A percentile compares a stretch with the other conserved stretches of the same genome.
Conservation (phyloP, 2,113 vertebrate species). For the Nicator chloris region DNA sequence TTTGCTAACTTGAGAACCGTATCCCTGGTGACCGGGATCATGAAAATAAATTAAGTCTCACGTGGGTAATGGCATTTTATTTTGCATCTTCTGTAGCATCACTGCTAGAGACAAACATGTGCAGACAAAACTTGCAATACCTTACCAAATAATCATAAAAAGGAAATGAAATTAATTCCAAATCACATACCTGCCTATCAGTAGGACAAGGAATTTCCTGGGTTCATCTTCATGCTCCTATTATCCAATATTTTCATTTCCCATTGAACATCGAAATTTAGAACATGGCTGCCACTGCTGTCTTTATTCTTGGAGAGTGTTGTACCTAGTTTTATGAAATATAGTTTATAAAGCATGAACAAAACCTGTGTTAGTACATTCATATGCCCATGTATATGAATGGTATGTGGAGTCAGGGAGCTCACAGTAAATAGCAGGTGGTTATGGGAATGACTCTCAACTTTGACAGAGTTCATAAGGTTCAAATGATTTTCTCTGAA, state of each 20-base stretch:
- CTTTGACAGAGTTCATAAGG: background rate
- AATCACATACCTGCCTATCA: background rate
- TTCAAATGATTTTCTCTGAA: background rate
- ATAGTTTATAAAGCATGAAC: background rate
- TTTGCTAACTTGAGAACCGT: constrained; percentile 15
- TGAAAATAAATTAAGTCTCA: constrained; percentile 1
- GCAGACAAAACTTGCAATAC: background rate
- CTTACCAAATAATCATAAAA: background rate
- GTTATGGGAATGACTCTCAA: background rate
- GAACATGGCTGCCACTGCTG: background rate
- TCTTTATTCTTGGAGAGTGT: background rate
- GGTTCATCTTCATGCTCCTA: background rate
- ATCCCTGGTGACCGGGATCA: background rate
- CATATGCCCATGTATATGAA: background rate
- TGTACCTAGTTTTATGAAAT: background rate
- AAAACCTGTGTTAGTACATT: background rate
- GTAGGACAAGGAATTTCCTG: background rate
- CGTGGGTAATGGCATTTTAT: background rate
- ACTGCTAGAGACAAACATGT: background rate
- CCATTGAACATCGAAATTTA: background rate
- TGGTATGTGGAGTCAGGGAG: background rate
- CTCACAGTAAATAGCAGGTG: background rate
- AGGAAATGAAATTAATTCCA: background rate
- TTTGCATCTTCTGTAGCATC: background rate
- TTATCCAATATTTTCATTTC: background rate